Evolutionary conservation across 64 coral and sea anemone species (phyloP).

Genomic region (Cladopsammia gracilis): DNA sequence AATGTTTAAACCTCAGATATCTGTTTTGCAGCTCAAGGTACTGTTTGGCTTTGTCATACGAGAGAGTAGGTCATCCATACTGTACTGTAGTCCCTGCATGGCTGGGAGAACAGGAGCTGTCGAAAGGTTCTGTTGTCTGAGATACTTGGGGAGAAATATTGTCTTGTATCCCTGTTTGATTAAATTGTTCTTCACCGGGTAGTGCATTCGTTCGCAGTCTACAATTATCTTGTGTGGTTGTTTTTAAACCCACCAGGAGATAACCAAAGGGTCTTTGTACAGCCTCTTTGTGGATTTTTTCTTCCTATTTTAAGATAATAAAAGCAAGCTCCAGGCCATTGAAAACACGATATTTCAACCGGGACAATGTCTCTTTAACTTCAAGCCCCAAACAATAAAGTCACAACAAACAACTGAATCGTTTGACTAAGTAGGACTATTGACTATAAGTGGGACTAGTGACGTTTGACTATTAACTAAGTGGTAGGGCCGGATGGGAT

Average conservation of each 20-base stretch:
- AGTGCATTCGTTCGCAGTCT: conserved; percentile 49
- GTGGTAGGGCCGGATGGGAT: too few relatives aligned
- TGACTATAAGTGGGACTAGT: too few relatives aligned
- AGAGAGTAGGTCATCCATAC: conserved; percentile 18
- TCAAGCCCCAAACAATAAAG: too few relatives aligned
- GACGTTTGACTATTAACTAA: too few relatives aligned
- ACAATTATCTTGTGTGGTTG: conserved; percentile 51
- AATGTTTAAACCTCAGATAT: too few relatives aligned
- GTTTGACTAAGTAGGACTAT: too few relatives aligned
- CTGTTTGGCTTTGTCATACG: not conserved
- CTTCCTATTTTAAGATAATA: too few relatives aligned
- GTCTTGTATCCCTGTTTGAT: not conserved
- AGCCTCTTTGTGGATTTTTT: conserved; percentile 54
- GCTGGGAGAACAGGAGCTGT: not conserved
- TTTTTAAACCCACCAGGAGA: conserved; percentile 37
- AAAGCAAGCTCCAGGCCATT: too few relatives aligned
- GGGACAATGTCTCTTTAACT: too few relatives aligned
- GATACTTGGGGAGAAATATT: not conserved
- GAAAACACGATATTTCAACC: too few relatives aligned
- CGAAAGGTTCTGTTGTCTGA: not conserved
- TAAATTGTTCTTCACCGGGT: conserved; percentile 36
- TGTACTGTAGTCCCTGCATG: not conserved
- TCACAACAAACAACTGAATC: too few relatives aligned
- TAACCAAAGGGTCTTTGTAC: conserved; percentile 26
- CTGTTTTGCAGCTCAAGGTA: not conserved